Percentiles rank a stretch among this genome's conserved stretches.
Evolutionary conservation across 2,113 vertebrate genomes (phyloP).

Genomic region (Neogobius melanostomus): DNA sequence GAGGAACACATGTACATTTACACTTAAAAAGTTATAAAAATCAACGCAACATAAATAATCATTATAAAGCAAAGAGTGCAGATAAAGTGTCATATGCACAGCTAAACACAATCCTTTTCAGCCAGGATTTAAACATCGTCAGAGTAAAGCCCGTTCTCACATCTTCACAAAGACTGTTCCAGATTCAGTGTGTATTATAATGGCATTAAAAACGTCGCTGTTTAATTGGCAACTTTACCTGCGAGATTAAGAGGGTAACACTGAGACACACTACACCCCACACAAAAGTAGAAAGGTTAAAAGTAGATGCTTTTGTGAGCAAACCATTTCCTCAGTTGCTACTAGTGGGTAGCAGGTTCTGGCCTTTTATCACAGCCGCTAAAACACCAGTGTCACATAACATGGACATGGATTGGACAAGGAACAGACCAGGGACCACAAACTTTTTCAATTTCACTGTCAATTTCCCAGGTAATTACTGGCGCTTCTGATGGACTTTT

Average conservation of each 20-base stretch:
- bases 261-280: slow-evolving; percentile 12
- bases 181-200: neutral
- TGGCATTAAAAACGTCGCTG: neutral
- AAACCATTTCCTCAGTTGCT: slow-evolving; percentile 45
- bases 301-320: slow-evolving; percentile 39
- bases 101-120: no score
- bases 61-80: no score
- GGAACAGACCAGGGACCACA: slow-evolving; percentile 66
- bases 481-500: slow-evolving; percentile 83
- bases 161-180: no score
- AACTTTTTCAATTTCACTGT: slow-evolving; percentile 87
- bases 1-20: no score
- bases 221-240: neutral
- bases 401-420: slow-evolving; percentile 6
- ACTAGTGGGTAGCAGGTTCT: slow-evolving; percentile 30
- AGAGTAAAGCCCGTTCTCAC: no score
- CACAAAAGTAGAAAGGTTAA: slow-evolving; percentile 19
- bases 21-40: no score
- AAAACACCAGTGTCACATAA: slow-evolving; percentile 36
- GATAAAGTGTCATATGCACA: no score
- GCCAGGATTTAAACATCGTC: no score
- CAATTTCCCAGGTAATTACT: slow-evolving; percentile 87
- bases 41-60: no score
- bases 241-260: neutral
- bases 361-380: slow-evolving; percentile 51